phyloP scores from a whole-genome alignment of 2,113 vertebrate species.

The Anarrhichthys ocellatus region DNA sequence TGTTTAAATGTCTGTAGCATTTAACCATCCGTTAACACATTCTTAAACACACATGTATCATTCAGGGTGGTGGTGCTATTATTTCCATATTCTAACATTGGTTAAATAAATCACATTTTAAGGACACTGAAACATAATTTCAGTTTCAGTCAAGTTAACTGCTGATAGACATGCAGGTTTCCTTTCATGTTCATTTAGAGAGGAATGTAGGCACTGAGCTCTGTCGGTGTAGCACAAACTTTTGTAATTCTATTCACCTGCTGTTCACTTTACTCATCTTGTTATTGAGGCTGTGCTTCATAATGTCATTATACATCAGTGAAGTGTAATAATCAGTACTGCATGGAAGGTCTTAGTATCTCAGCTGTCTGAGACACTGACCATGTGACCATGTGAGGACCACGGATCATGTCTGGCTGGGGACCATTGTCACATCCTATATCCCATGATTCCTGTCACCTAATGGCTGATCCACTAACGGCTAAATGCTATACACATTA shows the following conservation, averaged over 20 bases:
- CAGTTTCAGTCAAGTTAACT: neutral
- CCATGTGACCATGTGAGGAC: neutral
- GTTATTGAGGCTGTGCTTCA: neutral
- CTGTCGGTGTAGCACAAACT: neutral
- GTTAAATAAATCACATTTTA: neutral
- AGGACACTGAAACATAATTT: neutral
- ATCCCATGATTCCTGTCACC: neutral
- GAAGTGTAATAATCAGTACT: neutral
- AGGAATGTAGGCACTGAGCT: neutral
- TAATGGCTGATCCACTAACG: too few relatives aligned
- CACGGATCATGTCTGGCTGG: neutral
- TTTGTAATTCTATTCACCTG: neutral
- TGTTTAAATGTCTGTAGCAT: neutral
- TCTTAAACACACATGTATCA: neutral
- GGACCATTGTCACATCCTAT: neutral
- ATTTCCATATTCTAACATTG: neutral
- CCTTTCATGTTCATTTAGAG: neutral
- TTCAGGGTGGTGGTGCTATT: neutral
- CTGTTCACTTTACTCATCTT: neutral
- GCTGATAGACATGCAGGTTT: neutral
- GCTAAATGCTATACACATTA: neutral
- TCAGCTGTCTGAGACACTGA: neutral
- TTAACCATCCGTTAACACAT: neutral
- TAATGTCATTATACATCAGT: too few relatives aligned
- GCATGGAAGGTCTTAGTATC: neutral